Conservation (phyloP, 2,113 vertebrate genomes). For the Cottus gobio region DNA sequence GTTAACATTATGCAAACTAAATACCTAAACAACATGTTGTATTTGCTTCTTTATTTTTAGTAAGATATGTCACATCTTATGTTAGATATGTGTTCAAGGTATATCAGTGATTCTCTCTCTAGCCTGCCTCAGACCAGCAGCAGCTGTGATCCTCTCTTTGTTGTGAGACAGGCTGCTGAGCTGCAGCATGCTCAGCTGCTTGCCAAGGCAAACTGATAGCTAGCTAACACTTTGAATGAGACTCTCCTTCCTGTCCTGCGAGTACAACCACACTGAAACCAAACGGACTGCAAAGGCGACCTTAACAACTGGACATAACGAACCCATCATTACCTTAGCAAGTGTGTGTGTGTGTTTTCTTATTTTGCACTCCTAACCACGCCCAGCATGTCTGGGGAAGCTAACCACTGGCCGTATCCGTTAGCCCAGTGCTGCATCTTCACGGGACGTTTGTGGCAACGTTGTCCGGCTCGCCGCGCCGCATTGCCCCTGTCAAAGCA, state of each 20-base stretch:
- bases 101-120: not conserved
- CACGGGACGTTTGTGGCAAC: not conserved
- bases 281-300: not conserved
- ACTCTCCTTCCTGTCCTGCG: not conserved
- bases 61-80: not conserved
- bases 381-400: constrained; percentile 61
- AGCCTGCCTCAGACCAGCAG: constrained; percentile 7
- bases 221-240: not conserved
- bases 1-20: not conserved
- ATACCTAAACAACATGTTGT: not conserved
- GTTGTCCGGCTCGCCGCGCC: not conserved
- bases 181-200: constrained; percentile 49
- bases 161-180: constrained; percentile 41
- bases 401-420: constrained; percentile 6
- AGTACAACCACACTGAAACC: not conserved
- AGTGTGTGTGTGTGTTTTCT: too few relatives aligned
- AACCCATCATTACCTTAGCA: not conserved
- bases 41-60: not conserved
- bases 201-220: constrained; percentile 1
- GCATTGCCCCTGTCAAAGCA: not conserved
- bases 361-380: constrained; percentile 49
- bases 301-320: not conserved
- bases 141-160: constrained; percentile 49
- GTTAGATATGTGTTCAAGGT: not conserved
- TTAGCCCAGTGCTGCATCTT: constrained; percentile 3